phyloP scores from a whole-genome alignment of 2,797 vertebrate genomes.

The Buceros bicornis region DNA sequence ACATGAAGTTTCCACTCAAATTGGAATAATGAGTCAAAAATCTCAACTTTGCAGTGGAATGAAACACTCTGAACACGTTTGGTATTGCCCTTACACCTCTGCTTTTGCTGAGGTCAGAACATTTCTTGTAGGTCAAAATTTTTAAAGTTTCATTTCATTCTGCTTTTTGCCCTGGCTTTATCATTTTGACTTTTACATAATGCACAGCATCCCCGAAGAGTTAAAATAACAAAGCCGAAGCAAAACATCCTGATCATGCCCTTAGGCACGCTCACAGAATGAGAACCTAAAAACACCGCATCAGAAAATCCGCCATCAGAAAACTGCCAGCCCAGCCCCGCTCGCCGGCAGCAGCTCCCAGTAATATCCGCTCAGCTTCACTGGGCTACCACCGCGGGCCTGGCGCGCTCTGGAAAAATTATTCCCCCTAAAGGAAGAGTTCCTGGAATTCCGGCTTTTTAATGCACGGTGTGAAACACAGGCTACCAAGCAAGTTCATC shows the following conservation, averaged over 20 bases:
- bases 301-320: not conserved
- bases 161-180: not conserved
- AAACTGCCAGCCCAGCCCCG: not conserved
- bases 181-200: not conserved
- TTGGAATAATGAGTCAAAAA: not conserved
- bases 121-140: not conserved
- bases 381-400: accelerated
- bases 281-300: not conserved
- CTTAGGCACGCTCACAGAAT: not conserved
- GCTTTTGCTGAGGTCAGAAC: not conserved
- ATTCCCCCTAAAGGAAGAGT: not conserved
- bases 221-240: not conserved
- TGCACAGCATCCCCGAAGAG: not conserved
- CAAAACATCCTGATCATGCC: not conserved
- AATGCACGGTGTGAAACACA: accelerated
- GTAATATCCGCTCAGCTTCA: accelerated
- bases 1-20: not conserved
- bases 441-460: not conserved
- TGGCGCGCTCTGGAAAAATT: not conserved
- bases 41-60: not conserved
- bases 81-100: not conserved
- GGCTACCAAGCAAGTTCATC: not conserved
- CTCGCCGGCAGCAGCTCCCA: not conserved
- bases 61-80: not conserved
- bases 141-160: not conserved